Percentiles rank a stretch among this genome's conserved stretches.
Evolutionary conservation across 92 coral and sea anemone species (phyloP).

Genomic region (Zoanthus sansibaricus): DNA sequence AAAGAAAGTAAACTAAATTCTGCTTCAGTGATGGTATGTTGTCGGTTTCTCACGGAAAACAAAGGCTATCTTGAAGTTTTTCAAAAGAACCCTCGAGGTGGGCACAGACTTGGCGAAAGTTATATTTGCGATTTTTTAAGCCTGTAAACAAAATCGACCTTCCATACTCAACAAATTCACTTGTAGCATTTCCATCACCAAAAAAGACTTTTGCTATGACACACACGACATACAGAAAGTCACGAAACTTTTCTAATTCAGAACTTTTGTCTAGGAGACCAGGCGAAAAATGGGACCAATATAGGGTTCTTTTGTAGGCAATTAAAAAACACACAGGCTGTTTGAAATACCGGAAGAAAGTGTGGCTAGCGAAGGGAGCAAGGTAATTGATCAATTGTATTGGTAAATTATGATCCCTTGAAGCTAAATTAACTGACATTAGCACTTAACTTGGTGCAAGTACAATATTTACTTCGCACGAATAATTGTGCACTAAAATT

Average conservation of each 20-base stretch:
- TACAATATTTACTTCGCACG: constrained; percentile 41
- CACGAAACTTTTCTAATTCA: constrained; percentile 42
- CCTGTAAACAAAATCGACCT: neutral
- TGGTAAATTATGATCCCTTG: constrained; percentile 45
- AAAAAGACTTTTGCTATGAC: neutral
- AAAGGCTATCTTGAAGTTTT: constrained; percentile 30
- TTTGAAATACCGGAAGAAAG: constrained; percentile 54
- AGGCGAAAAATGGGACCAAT: constrained; percentile 2
- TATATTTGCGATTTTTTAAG: neutral
- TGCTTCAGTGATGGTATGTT: constrained; percentile 49
- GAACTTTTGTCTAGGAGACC: constrained; percentile 18
- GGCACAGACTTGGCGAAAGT: constrained; percentile 11
- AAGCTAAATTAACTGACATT: constrained; percentile 48
- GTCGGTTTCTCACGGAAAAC: constrained; percentile 52
- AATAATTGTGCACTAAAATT: constrained; percentile 47
- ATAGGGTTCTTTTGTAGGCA: constrained; percentile 30
- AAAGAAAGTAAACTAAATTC: constrained; percentile 37
- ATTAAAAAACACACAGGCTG: constrained; percentile 47
- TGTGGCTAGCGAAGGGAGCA: constrained; percentile 45
- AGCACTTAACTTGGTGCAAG: constrained; percentile 46
- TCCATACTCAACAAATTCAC: neutral
- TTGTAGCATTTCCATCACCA: neutral
- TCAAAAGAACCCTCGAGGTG: constrained; percentile 22
- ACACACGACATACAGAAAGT: constrained; percentile 19
- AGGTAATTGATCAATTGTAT: constrained; percentile 56